Evolutionary conservation across 2,888 invertebrate genomes (phyloP).

Genomic region (Branchipolynoe longqiensis): DNA sequence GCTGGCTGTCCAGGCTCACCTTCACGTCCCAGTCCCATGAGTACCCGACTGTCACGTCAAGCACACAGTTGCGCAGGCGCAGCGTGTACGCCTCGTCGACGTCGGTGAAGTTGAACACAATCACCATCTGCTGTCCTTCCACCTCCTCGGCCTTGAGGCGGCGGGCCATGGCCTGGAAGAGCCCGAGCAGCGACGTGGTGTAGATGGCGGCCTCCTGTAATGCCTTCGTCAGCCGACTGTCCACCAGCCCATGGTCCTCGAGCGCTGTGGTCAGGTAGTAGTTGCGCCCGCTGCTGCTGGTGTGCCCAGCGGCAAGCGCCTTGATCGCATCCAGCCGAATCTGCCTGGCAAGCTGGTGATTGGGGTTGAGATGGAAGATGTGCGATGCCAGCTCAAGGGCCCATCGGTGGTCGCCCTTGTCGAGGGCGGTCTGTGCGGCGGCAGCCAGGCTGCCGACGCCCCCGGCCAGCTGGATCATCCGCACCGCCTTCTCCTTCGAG

Average conservation of each 20-base stretch:
- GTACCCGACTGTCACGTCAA: not conserved
- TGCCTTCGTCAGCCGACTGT: not conserved
- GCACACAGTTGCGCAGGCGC: not conserved
- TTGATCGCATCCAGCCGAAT: slow-evolving; percentile 59
- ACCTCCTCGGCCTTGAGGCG: slow-evolving; percentile 29
- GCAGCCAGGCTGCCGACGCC: slow-evolving; percentile 64
- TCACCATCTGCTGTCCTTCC: not conserved
- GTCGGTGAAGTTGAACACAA: slow-evolving; percentile 57
- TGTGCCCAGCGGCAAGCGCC: slow-evolving; percentile 67
- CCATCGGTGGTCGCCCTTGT: slow-evolving; percentile 73
- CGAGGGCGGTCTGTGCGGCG: slow-evolving; percentile 69
- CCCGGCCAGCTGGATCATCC: slow-evolving; percentile 70
- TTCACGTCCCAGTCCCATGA: slow-evolving; percentile 22
- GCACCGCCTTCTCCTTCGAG: slow-evolving; percentile 68
- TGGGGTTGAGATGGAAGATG: slow-evolving; percentile 61
- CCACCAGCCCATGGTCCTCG: slow-evolving; percentile 67
- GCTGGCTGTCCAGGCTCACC: not conserved
- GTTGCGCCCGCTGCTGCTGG: slow-evolving; percentile 73
- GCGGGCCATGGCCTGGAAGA: not conserved
- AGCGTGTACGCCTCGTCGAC: slow-evolving; percentile 1
- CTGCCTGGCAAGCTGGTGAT: slow-evolving; percentile 33
- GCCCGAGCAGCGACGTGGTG: not conserved
- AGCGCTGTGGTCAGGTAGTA: slow-evolving; percentile 74
- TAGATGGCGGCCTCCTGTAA: not conserved
- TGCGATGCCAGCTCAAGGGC: slow-evolving; percentile 72